phyloP scores from a whole-genome alignment of 2,888 invertebrate genomes.

The Cosmorhoe ocellata region DNA sequence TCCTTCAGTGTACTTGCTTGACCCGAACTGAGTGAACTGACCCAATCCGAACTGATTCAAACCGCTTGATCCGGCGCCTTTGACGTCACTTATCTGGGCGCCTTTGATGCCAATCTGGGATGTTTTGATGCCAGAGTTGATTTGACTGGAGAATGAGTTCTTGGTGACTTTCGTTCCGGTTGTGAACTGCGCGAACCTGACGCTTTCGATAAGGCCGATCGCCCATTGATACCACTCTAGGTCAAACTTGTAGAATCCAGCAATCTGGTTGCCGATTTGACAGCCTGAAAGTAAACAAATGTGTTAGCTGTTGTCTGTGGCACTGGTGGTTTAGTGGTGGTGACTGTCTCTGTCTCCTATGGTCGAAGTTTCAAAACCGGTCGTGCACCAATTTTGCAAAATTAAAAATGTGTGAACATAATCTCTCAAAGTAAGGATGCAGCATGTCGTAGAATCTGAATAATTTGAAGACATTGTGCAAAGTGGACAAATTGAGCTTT shows the following conservation, averaged over 20 bases:
- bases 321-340: too few relatives aligned
- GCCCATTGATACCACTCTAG: slow-evolving; percentile 82
- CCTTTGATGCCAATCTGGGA: slow-evolving; percentile 41
- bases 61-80: slow-evolving; percentile 2
- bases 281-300: slow-evolving; percentile 62
- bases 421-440: too few relatives aligned
- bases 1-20: slow-evolving; percentile 44
- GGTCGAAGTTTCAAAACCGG: too few relatives aligned
- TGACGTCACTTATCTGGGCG: slow-evolving; percentile 25
- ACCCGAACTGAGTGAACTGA: slow-evolving; percentile 41
- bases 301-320: too few relatives aligned
- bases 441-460: too few relatives aligned
- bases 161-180: slow-evolving; percentile 48
- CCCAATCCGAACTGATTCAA: slow-evolving; percentile 22
- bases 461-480: too few relatives aligned
- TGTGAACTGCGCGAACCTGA: slow-evolving; percentile 59
- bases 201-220: slow-evolving; percentile 68
- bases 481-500: too few relatives aligned
- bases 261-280: slow-evolving; percentile 78
- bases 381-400: too few relatives aligned
- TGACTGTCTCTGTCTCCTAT: too few relatives aligned
- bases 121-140: slow-evolving; percentile 35
- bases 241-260: slow-evolving; percentile 84
- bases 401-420: too few relatives aligned
- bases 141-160: slow-evolving; percentile 45